Conservation (phyloP, 2,888 invertebrate genomes). For the Galerucella nymphaeae region DNA sequence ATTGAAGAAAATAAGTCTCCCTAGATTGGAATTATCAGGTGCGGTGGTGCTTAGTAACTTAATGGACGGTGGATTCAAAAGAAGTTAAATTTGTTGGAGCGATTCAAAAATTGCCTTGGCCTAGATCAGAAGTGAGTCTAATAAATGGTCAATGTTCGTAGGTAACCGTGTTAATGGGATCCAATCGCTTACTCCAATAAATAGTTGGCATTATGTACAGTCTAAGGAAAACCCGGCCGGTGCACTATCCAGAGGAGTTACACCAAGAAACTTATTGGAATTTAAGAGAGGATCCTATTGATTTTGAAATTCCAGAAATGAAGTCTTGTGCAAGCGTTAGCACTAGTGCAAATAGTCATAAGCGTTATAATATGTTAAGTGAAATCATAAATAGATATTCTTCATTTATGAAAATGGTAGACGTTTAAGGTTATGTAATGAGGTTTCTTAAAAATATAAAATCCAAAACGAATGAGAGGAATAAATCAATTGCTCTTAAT, state of each 20-base stretch:
- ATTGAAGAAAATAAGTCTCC: neutral
- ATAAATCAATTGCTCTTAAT: neutral
- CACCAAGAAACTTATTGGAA: neutral
- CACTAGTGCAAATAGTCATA: neutral
- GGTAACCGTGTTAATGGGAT: no score
- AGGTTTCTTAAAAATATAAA: neutral
- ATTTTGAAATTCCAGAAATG: neutral
- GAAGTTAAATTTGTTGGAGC: neutral
- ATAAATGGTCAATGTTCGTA: neutral
- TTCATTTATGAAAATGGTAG: neutral
- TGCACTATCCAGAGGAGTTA: no score
- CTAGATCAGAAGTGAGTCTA: neutral
- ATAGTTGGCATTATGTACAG: no score
- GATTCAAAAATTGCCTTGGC: neutral
- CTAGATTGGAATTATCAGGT: neutral
- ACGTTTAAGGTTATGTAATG: neutral
- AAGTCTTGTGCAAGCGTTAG: neutral
- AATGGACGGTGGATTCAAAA: neutral
- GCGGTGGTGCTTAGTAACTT: neutral
- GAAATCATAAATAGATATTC: slow-evolving; percentile 6
- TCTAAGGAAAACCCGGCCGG: neutral
- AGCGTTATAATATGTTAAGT: neutral
- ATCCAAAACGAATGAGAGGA: neutral
- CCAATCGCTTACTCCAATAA: no score
- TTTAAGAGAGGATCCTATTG: neutral